phyloP scores from a whole-genome alignment of 2,888 invertebrate genomes.

The Chalcis sispes region DNA sequence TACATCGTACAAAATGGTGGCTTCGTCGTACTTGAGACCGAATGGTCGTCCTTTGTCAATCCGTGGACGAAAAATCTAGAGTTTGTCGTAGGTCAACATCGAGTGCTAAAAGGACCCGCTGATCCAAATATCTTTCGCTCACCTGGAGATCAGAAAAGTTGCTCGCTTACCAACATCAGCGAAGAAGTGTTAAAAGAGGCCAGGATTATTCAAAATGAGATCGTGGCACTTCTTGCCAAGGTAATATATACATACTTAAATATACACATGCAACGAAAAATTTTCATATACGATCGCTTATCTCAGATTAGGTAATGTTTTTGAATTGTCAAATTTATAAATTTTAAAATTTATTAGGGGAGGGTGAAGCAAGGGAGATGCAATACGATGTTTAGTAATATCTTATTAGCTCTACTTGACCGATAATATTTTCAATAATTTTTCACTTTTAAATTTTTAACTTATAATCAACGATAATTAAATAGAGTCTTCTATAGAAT shows the following conservation, averaged over 20 bases:
- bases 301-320: constrained; percentile 32
- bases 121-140: constrained; percentile 86
- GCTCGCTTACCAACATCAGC: constrained; percentile 76
- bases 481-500: no score
- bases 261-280: background rate
- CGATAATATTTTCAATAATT: background rate
- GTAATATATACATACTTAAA: constrained; percentile 73
- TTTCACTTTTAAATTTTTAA: no score
- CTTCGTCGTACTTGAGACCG: constrained; percentile 90
- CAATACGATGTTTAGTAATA: no score
- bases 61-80: constrained; percentile 95
- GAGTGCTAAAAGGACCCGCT: constrained; percentile 84
- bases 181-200: constrained; percentile 81
- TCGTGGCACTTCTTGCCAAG: constrained; percentile 83
- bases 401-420: background rate
- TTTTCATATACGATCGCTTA: no score
- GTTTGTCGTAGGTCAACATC: constrained; percentile 91
- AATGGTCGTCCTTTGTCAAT: constrained; percentile 95
- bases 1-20: constrained; percentile 90
- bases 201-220: constrained; percentile 81
- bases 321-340: constrained; percentile 32
- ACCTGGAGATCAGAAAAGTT: constrained; percentile 71
- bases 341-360: constrained; percentile 21
- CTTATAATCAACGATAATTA: no score
- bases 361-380: constrained; percentile 31